Conservation (phyloP, 1,140 invertebrate genomes). For the Listronotus bonariensis region DNA sequence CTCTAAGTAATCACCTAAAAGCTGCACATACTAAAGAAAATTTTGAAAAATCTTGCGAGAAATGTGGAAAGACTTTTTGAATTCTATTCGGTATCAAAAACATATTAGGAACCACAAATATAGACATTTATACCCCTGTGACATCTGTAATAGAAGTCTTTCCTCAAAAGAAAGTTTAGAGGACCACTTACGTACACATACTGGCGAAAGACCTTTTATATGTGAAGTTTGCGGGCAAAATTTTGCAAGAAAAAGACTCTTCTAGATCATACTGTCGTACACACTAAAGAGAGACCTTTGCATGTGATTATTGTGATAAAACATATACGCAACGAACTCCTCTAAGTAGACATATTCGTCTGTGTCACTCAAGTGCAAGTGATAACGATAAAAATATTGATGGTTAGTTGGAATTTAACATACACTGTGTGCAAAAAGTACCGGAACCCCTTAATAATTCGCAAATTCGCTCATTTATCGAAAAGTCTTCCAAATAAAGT, state of each 20-base stretch:
- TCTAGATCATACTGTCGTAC: slow-evolving; percentile 45
- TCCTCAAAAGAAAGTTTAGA: background rate
- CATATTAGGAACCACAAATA: background rate
- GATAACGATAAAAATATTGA: too few relatives aligned
- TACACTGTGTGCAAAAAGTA: too few relatives aligned
- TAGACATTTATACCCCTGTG: background rate
- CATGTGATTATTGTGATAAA: slow-evolving; percentile 38
- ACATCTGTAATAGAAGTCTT: too few relatives aligned
- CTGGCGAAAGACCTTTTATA: background rate
- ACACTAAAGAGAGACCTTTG: slow-evolving; percentile 28
- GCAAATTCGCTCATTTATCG: too few relatives aligned
- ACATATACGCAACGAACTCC: slow-evolving; percentile 23
- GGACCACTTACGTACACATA: background rate
- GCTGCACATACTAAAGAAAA: too few relatives aligned
- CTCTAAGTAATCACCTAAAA: slow-evolving; percentile 5
- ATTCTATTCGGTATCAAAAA: too few relatives aligned
- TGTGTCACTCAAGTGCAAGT: too few relatives aligned
- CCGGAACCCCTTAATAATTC: too few relatives aligned
- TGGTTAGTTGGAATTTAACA: too few relatives aligned
- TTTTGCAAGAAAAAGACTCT: slow-evolving; percentile 37
- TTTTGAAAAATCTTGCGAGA: too few relatives aligned
- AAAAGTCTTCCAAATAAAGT: too few relatives aligned
- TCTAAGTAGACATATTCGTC: slow-evolving; percentile 13
- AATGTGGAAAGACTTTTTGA: too few relatives aligned
- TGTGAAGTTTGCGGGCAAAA: slow-evolving; percentile 1